Evolutionary conservation across 2,888 invertebrate species (phyloP).

Genomic region (Melieria omissa): DNA sequence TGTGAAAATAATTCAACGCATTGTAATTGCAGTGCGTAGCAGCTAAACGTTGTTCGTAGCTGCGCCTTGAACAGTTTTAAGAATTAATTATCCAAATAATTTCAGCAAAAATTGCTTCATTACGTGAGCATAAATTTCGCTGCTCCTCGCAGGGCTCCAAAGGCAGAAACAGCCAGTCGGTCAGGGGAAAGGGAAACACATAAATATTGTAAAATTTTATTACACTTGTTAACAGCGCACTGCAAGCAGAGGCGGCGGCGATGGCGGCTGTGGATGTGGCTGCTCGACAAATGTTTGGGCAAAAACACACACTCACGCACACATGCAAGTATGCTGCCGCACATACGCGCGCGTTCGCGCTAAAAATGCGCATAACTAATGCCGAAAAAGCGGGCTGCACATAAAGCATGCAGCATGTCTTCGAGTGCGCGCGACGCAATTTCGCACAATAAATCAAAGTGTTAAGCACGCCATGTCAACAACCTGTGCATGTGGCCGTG

Average conservation of each 20-base stretch:
- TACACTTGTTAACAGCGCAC: constrained; percentile 30
- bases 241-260: neutral
- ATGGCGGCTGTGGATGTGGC: neutral
- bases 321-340: neutral
- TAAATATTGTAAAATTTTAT: constrained; percentile 22
- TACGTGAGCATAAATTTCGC: constrained; percentile 21
- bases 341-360: neutral
- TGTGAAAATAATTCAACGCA: too few species aligned
- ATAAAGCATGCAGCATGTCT: constrained; percentile 5
- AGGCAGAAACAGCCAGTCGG: constrained; percentile 9
- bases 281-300: neutral
- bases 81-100: constrained; percentile 26
- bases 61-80: too few species aligned
- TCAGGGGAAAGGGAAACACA: neutral
- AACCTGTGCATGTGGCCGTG: constrained; percentile 32
- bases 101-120: constrained; percentile 21
- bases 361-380: constrained; percentile 36
- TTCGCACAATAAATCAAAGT: constrained; percentile 55
- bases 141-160: neutral
- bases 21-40: too few species aligned
- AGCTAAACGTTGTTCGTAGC: too few species aligned
- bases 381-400: constrained; percentile 16
- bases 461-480: constrained; percentile 54
- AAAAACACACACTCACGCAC: neutral
- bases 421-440: constrained; percentile 23